Conservation (phyloP, 2,797 vertebrate genomes). For the Liparis tanakae region DNA sequence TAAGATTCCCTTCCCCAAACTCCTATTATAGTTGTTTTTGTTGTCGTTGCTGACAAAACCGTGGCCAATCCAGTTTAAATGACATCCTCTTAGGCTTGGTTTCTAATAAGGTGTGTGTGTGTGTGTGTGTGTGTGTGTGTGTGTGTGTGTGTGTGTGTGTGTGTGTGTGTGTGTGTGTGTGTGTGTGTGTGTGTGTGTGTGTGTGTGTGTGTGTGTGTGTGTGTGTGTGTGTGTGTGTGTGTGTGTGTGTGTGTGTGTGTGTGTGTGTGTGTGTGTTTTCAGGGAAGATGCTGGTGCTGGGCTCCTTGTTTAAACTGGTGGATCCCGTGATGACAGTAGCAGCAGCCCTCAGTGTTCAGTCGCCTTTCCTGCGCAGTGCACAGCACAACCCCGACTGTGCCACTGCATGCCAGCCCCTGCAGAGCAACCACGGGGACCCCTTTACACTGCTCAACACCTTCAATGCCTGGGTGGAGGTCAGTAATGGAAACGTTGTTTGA, state of each 20-base stretch:
- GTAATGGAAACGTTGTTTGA: conserved; percentile 12
- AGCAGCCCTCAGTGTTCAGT: conserved; percentile 89
- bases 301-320: conserved; percentile 86
- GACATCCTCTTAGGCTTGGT: background rate
- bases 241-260: too few relatives aligned
- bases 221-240: too few relatives aligned
- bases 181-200: too few relatives aligned
- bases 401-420: conserved; percentile 84
- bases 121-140: too few relatives aligned
- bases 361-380: conserved; percentile 87
- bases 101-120: background rate
- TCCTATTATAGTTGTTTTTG: background rate
- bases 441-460: conserved; percentile 92
- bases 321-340: conserved; percentile 90
- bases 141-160: too few relatives aligned
- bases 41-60: background rate
- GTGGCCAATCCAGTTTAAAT: background rate
- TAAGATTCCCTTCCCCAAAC: conserved; percentile 53
- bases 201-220: too few relatives aligned
- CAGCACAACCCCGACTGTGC: conserved; percentile 84
- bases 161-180: too few relatives aligned
- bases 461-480: conserved; percentile 93
- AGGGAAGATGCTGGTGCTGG: conserved; percentile 95
- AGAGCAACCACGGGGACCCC: conserved; percentile 92
- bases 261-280: conserved; percentile 30